Base-by-base conservation (phyloP, 2,888 invertebrate genomes). In the Eledona agricola region DNA sequence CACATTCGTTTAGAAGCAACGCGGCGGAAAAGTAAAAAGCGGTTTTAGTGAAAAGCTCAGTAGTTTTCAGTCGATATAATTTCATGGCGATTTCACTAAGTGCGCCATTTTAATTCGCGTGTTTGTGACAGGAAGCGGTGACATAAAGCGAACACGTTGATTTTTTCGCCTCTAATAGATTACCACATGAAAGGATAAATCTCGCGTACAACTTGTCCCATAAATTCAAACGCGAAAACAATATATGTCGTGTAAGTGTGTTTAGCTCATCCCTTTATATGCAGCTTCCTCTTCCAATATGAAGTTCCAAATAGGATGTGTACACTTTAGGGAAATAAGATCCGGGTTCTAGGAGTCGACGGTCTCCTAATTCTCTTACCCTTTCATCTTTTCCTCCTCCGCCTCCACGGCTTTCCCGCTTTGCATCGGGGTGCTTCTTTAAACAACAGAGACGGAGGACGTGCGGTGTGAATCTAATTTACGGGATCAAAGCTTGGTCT, bases 31-130 rank as follows among this genome's bases (percentile, higher is more conserved):
- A 29, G 11, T 31, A 32, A 40, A 46, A 40, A 50, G 31, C 26
- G 38, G 20, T 37, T 46, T 28, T 25, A 40, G 25, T 16, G 40
- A 53, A 50, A 46, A 46, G 38, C 55, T 58, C 49, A 56, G 51
- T 57, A 66, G 62, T 70, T 72, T 69, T 71, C 71, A 65, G 68
- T 67, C 70, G 67, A 71, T 72, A 72, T 71, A 71, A 70, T 72
- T 71, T 70, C 69, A 70, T 68, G 69, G 69, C 67, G 64, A 66
- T 70, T 70, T 69, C 64, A 64, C 63, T 62, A 62, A 64, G 65
- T 65, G 65, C 63, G 64, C 64, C 69, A 66, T 68, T 71, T 67
- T 69, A 70, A 71, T 71, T 65, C 65, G 67, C 61, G 61, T 70
- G 70, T 62, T 62, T 56, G 59, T 70, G 69, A 69, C 69, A 70